A percentile compares a stretch with the other conserved stretches of the same genome.
These are phyloP conservation scores for Tachuris rubrigastra DNA, from an alignment of 2,113 vertebrate genomes.

Conservation along the genomic window DNA sequence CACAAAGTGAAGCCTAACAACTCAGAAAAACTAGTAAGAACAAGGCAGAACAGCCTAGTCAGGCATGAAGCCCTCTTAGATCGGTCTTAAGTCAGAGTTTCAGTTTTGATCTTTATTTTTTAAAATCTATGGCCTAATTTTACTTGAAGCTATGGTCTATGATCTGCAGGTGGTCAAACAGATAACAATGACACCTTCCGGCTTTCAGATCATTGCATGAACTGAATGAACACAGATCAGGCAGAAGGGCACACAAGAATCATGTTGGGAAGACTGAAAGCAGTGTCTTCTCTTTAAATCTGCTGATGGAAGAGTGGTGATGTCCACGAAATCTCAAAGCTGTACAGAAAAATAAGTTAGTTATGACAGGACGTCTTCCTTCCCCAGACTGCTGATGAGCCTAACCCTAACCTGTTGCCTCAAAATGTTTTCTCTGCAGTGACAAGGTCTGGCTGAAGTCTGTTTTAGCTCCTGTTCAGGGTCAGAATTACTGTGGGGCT, in stretches of 20 bases:
- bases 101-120: background rate
- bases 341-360: background rate
- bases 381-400: background rate
- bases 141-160: background rate
- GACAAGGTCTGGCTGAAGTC: background rate
- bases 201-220: background rate
- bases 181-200: background rate
- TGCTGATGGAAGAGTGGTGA: background rate
- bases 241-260: background rate
- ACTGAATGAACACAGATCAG: background rate
- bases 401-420: constrained; percentile 1
- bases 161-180: background rate
- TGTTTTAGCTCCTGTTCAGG: background rate
- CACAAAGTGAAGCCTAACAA: background rate
- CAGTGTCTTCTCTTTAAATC: background rate
- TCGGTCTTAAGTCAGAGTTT: background rate
- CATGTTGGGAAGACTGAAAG: background rate
- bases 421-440: background rate
- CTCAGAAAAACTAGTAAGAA: background rate
- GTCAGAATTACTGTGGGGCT: background rate
- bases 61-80: background rate
- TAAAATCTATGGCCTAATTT: background rate
- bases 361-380: background rate
- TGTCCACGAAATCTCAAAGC: background rate
- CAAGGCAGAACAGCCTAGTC: background rate